Evolutionary conservation across 2,888 invertebrate genomes (phyloP), one percentile per base, ranked within the genome.

Genomic region (Acrobasis suavella): DNA sequence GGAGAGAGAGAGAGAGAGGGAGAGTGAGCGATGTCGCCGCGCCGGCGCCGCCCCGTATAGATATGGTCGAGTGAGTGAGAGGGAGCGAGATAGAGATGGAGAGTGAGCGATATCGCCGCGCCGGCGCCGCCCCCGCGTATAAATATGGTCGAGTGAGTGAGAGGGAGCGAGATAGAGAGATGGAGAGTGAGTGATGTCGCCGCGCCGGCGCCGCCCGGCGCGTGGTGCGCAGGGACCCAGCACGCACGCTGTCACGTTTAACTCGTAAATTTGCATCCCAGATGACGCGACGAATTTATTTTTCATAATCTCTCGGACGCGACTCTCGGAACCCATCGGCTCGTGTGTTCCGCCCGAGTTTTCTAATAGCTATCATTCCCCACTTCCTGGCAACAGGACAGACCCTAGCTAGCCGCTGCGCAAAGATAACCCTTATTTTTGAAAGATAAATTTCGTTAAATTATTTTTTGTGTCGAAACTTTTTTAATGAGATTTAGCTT

Each of bases 61-160:
- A 60, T 51, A 60, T 37, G 61, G 59, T 64, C 55, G 52, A 32
- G 67, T 61, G 67, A 49, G 68, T 22, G 22, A 22, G 22, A 39
- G 66, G 15, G 64, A 58, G 59, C 17, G 65, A 32, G 66, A 22
- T 60, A 49, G 59, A 15, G 55, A 55, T 50, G 14, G 62, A 60
- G 65, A 62, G 65, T 62, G 62, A 9, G 64, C 66, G 72, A 67
- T 14, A n/a, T 46, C 15, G 68, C 37, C 60, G 62, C 59, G 77
- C 68, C 73, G 73, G 75, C 67, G 69, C 64, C 69, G 69, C 64
- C 74, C 65, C 70, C 72, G 72, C 52, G 51, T 61, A 54, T 60
- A 60, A 38, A 60, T 51, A 60, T 37, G 61, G 59, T 64, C 55
- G 52, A 32, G 67, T 61, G 67, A 49, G 68, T 22, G 22, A 22